phyloP scores from a whole-genome alignment of 2,888 invertebrate species.

The Saturnia japonica region DNA sequence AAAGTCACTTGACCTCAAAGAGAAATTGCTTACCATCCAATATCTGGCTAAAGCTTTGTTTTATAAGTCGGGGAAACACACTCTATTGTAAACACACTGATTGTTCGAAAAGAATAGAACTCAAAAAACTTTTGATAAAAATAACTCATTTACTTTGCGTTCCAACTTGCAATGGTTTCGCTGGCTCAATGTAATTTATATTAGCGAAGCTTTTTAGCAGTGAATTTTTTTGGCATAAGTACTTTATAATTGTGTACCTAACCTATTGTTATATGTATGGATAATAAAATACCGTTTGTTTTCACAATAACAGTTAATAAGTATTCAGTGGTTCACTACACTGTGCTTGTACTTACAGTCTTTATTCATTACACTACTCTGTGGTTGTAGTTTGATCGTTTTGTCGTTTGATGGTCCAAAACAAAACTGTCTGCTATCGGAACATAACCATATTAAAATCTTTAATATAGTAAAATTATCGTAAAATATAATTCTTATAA shows the following conservation, averaged over 20 bases:
- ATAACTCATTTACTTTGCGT: slow-evolving; percentile 4
- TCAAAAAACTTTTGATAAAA: not conserved
- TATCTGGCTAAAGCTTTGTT: not conserved
- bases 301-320: too few relatives aligned
- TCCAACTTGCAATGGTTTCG: not conserved
- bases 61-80: not conserved
- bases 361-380: too few relatives aligned
- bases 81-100: not conserved
- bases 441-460: too few relatives aligned
- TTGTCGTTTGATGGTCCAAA: too few relatives aligned
- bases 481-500: not conserved
- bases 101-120: not conserved
- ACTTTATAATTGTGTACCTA: not conserved
- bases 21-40: not conserved
- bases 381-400: too few relatives aligned
- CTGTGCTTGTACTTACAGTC: too few relatives aligned
- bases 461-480: not conserved
- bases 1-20: not conserved
- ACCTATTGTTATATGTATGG: too few relatives aligned
- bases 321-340: too few relatives aligned
- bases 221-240: not conserved
- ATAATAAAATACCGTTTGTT: too few relatives aligned
- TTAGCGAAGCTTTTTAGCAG: not conserved
- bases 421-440: too few relatives aligned
- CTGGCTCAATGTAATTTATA: not conserved